A percentile compares a stretch with the other conserved stretches of the same genome.
phyloP scores from a whole-genome alignment of 2,797 vertebrate genomes.

The Danio jaintianensis region DNA sequence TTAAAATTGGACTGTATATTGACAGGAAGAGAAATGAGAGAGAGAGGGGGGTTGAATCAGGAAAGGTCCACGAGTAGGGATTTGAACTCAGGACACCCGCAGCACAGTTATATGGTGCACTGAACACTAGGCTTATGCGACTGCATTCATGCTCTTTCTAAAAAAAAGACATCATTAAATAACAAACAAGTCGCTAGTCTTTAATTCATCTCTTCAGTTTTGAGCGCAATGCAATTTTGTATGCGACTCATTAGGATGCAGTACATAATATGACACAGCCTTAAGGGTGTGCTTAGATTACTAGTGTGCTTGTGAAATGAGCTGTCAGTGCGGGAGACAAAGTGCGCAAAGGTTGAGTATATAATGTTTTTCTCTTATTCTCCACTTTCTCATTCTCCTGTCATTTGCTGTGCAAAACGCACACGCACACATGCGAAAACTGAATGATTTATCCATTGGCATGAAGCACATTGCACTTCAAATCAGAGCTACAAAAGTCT shows the following conservation, averaged over 20 bases:
- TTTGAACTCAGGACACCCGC: no score
- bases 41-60: no score
- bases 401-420: neutral
- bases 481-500: slow-evolving; percentile 13
- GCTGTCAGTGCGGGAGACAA: slow-evolving; percentile 19
- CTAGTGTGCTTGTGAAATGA: slow-evolving; percentile 25
- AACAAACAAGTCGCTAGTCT: neutral
- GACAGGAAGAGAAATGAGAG: no score
- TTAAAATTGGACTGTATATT: no score
- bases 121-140: neutral
- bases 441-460: slow-evolving; percentile 36
- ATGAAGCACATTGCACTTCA: slow-evolving; percentile 37
- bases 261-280: neutral
- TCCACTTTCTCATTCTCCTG: slow-evolving; percentile 1
- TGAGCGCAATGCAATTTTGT: neutral
- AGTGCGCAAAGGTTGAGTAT: slow-evolving; percentile 23
- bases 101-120: no score
- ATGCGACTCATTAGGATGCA: slow-evolving; percentile 6
- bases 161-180: neutral
- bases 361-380: slow-evolving; percentile 30
- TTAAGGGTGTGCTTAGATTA: slow-evolving; percentile 35
- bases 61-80: no score
- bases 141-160: neutral
- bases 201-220: neutral
- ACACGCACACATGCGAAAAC: neutral